Evolutionary conservation across 2,888 invertebrate genomes (phyloP), one percentile per base, ranked within the genome.

Genomic region (Brachyopa scutellaris): DNA sequence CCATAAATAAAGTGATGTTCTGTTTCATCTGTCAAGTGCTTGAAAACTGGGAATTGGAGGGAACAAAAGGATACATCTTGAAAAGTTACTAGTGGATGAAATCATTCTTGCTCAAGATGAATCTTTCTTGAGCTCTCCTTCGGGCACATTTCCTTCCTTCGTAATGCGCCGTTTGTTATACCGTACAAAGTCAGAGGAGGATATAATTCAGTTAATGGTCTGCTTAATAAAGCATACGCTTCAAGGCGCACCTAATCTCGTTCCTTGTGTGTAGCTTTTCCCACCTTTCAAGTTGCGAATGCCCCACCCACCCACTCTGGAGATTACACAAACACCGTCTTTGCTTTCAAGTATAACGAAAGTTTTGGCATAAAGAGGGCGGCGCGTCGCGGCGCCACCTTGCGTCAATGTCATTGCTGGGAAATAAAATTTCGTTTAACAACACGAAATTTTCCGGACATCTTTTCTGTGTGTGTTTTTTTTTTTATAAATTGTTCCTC

Each of bases 141-240:
- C n/a, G 26, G 51, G 59, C 26, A 31, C 33, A 26, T 42, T 33
- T 67, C 45, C 36, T 23, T 74, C 33, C 13, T 21, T n/a, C 11
- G 0, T 23, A 6, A 17, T 38, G 4, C n/a, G 45, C 17, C 11
- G 5, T 53, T n/a, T 62, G 29, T 53, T 53, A 42, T 19, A n/a
- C 21, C 31, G 40, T 57, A 40, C 15, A 19, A 29, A 67, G 42
- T 76, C 59, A 31, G 15, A 55, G 61, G n/a, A 53, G 59, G 69
- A 53, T 61, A 51, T 51, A 67, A 76, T 59, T 67, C 42, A 55
- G 66, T 76, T 76, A 67, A 76, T 69, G 67, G 61, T 53, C 21
- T 69, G 67, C 53, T 76, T 61, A 76, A 53, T 69, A 61, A 61
- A 59, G 51, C 76, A 69, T 45, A 38, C 40, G n/a, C 76, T 61